phyloP scores from a whole-genome alignment of 1,140 invertebrate species.

The Danaus plexippus region DNA sequence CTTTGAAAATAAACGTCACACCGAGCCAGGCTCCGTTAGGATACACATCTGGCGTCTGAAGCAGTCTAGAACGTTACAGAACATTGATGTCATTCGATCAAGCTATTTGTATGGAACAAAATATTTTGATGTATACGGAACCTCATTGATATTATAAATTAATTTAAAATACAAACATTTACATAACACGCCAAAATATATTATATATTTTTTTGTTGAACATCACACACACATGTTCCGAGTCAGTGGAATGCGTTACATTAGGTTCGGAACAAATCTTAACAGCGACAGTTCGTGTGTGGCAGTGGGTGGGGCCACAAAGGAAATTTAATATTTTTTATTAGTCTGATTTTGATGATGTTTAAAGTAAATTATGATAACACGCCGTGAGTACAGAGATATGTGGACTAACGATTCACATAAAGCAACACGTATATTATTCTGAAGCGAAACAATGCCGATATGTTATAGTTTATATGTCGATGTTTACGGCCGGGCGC shows the following conservation, averaged over 20 bases:
- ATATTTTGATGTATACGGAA: too few species aligned
- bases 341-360: constrained; percentile 5
- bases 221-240: constrained; percentile 45
- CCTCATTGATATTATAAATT: too few species aligned
- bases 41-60: not conserved
- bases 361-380: constrained; percentile 22
- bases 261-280: constrained; percentile 1
- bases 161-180: constrained; percentile 18
- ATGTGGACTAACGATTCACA: constrained; percentile 38
- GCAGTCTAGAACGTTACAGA: not conserved
- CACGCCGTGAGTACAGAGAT: constrained; percentile 17
- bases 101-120: too few species aligned
- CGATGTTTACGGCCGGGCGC: too few species aligned
- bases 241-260: constrained; percentile 41
- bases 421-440: constrained; percentile 43
- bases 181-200: constrained; percentile 31
- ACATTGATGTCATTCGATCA: not conserved
- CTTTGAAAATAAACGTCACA: constrained; percentile 36
- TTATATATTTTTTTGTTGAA: constrained; percentile 45
- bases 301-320: too few species aligned
- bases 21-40: too few species aligned
- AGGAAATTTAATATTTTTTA: too few species aligned
- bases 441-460: constrained; percentile 58
- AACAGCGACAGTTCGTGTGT: constrained; percentile 26
- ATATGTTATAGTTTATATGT: constrained; percentile 52